A percentile compares a stretch with the other conserved stretches of the same genome.
phyloP scores from a whole-genome alignment of 2,797 vertebrate species.

The Miichthys miiuy region DNA sequence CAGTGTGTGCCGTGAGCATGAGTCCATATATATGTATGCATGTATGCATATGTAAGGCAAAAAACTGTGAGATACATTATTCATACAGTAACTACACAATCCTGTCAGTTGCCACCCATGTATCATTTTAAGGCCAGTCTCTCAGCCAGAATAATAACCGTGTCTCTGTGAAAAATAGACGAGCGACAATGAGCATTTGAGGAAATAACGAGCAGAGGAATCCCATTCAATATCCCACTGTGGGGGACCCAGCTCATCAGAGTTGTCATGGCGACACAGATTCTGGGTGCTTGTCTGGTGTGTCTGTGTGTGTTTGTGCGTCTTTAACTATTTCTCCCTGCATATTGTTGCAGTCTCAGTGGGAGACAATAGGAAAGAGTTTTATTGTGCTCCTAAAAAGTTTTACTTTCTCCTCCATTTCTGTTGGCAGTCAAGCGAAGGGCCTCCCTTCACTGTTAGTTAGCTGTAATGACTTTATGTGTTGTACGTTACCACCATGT shows the following conservation, averaged over 20 bases:
- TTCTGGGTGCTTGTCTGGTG: conserved; percentile 38
- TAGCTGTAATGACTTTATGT: neutral
- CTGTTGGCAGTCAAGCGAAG: neutral
- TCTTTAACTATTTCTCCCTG: conserved; percentile 29
- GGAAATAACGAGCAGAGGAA: conserved; percentile 71
- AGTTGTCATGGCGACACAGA: conserved; percentile 81
- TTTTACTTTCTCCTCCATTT: neutral
- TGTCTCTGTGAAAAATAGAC: conserved; percentile 34
- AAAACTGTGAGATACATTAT: conserved; percentile 38
- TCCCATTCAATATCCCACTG: conserved; percentile 61
- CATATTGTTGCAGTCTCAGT: conserved; percentile 21
- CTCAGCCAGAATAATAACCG: conserved; percentile 55
- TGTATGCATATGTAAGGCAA: neutral
- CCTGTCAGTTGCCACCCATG: conserved; percentile 12
- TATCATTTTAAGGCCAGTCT: conserved; percentile 26
- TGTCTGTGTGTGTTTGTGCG: conserved; percentile 26
- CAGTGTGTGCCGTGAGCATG: neutral
- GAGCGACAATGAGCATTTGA: conserved; percentile 50
- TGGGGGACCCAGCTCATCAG: conserved; percentile 46
- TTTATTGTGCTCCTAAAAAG: conserved; percentile 8
- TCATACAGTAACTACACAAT: conserved; percentile 23
- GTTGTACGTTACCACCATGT: neutral
- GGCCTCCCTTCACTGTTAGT: neutral
- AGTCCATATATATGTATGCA: neutral
- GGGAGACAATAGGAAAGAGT: neutral